These are phyloP conservation scores for Drosophila nr. medialis DNA, from an alignment of 2,888 invertebrate genomes.

Conservation along the genomic window DNA sequence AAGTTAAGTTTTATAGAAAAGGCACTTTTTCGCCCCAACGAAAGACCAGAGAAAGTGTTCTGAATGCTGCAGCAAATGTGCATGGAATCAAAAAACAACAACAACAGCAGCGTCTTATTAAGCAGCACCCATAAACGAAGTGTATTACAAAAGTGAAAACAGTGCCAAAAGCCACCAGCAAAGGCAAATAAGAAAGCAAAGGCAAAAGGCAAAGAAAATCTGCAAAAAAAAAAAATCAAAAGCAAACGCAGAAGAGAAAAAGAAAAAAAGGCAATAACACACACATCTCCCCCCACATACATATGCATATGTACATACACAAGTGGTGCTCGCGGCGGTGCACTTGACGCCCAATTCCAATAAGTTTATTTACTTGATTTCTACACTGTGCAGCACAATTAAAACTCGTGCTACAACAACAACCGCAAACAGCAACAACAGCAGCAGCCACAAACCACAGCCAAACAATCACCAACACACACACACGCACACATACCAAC, in stretches of 20 bases:
- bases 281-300: slow-evolving; percentile 21
- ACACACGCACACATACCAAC: slow-evolving; percentile 7
- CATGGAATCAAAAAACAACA: slow-evolving; percentile 15
- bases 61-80: slow-evolving; percentile 56
- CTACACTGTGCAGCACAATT: slow-evolving; percentile 38
- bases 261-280: slow-evolving; percentile 30
- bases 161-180: slow-evolving; percentile 57
- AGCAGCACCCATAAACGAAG: slow-evolving; percentile 36
- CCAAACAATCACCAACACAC: slow-evolving; percentile 29
- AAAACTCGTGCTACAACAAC: slow-evolving; percentile 19
- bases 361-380: slow-evolving; percentile 63
- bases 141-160: slow-evolving; percentile 67
- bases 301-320: slow-evolving; percentile 38
- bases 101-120: slow-evolving; percentile 22
- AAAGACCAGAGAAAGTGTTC: slow-evolving; percentile 28
- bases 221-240: slow-evolving; percentile 1
- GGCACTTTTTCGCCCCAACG: slow-evolving; percentile 38
- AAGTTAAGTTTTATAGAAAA: slow-evolving; percentile 69
- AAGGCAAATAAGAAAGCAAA: slow-evolving; percentile 34
- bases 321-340: slow-evolving; percentile 56
- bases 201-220: slow-evolving; percentile 32
- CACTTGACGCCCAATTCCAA: slow-evolving; percentile 58
- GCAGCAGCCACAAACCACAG: slow-evolving; percentile 35
- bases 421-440: slow-evolving; percentile 4
- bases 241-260: slow-evolving; percentile 31